phyloP scores from a whole-genome alignment of 1,140 invertebrate genomes.

The Anastrepha obliqua region DNA sequence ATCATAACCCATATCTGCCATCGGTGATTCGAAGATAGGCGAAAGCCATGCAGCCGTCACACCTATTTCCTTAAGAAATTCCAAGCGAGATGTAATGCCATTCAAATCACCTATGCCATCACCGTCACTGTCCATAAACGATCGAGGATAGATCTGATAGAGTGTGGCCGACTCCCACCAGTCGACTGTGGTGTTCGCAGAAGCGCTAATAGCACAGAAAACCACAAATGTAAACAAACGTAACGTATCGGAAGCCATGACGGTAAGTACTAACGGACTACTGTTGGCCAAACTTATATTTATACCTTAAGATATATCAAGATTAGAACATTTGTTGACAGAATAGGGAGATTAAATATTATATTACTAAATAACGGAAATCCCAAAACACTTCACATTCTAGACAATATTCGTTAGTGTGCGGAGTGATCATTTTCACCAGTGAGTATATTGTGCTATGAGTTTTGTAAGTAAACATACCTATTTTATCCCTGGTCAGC shows the following conservation, averaged over 20 bases:
- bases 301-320: too few relatives aligned
- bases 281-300: not conserved
- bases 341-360: too few relatives aligned
- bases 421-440: too few relatives aligned
- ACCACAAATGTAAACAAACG: not conserved
- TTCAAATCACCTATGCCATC: constrained; percentile 85
- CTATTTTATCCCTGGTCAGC: too few relatives aligned
- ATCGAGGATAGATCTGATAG: constrained; percentile 87
- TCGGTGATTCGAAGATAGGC: constrained; percentile 82
- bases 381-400: too few relatives aligned
- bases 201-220: not conserved
- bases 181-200: constrained; percentile 63
- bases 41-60: constrained; percentile 82
- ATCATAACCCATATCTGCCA: constrained; percentile 85
- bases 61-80: constrained; percentile 76
- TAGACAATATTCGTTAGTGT: too few relatives aligned
- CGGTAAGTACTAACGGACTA: not conserved
- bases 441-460: too few relatives aligned
- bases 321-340: too few relatives aligned
- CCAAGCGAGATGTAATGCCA: constrained; percentile 75
- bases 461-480: too few relatives aligned
- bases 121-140: constrained; percentile 83
- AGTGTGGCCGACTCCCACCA: constrained; percentile 85
- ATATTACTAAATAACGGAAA: too few relatives aligned
- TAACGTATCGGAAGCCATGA: not conserved